Evolutionary conservation across 2,888 invertebrate species (phyloP), one percentile per base, ranked within the genome.

Genomic region (Idaea dimidiata): DNA sequence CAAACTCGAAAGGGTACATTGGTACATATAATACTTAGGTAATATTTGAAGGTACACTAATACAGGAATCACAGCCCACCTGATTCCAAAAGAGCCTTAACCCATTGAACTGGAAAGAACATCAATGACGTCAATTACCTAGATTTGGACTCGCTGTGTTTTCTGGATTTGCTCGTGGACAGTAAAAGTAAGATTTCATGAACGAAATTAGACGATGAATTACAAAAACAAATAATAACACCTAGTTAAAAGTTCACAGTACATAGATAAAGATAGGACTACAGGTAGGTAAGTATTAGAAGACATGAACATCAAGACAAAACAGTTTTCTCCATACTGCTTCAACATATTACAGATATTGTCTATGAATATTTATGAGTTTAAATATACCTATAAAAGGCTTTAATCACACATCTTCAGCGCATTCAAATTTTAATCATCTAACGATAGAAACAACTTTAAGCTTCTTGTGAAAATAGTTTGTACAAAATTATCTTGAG

Each of bases 361-460:
- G 10, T 14, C 43, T 1, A 10, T 43, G 76, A 71, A 75, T 78
- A 74, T 72, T 72, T 69, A 78, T 77, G 70, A 73, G 63, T 61
- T 69, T 62, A 69, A 24, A 5, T 59, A 6, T 58, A 53, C 65
- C 8, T 74, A 78, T 78, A 78, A 73, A 74, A 69, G 59, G 65
- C 58, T 18, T 1, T 43, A 43, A 43, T 43, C 43, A 43, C 43
- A 43, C 43, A 43, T 43, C 8, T 43, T 43, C 8, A 43, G 43
- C 43, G 10, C 43, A 43, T 43, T 43, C 43, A 43, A 43, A 43
- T 8, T 43, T 43, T 43, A 43, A 43, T 43, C 43, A 43, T 43
- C 43, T 43, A 43, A 43, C 43, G 43, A 43, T 14, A 43, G 24
- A 14, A 43, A 43, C 43, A 43, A 14, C 14, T 33, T 33, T 43